Base-by-base conservation (phyloP, 2,888 invertebrate species). In the Philaethria dido region DNA sequence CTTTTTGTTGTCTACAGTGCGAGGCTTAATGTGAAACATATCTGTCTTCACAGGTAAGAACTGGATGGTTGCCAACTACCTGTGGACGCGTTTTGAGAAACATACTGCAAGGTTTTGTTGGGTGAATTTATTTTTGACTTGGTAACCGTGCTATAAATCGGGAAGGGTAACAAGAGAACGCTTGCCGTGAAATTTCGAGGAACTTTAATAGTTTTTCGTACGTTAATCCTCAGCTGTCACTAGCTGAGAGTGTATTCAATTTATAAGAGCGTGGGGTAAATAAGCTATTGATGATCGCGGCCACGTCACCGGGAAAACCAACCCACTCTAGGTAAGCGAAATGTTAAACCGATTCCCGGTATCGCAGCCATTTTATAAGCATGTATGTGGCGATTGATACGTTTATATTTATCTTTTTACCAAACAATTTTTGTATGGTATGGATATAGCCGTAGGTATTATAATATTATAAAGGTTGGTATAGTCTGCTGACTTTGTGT, bases 1-100 rank as follows among this genome's bases (percentile, higher is more conserved):
- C 73, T 78, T 81, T 83, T 84, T 83, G 75, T 80, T 78, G 74
- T 74, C 78, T 78, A 71, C 74, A 71, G 73, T 69, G 77, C 74
- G 75, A 69, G 80, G 77, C 78, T 84, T 82, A 83, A 84, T 82
- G 80, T 80, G 78, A 77, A 80, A 82, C 81, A 81, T 82, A 84
- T 86, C 79, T 81, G 80, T 80, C 79, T 81, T 78, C 81, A 76
- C 84, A 88, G 84, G 84, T 87, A 79, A 80, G 77, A 75, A 76
- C 84, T 90, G 91, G 92, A 87, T 75, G 73, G 69, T 75, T 83
- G 89, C 92, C 90, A 91, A 91, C 92, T 86, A 91, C 92, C 90
- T 92, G 92, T 92, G 81, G 92, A 86, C 79, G 78, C 80, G 82
- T 80, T 82, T 81, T 74, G 73, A 76, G 74, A 81, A 82, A 86